Conservation (phyloP, 2,888 invertebrate genomes). For the Amiota minor region DNA sequence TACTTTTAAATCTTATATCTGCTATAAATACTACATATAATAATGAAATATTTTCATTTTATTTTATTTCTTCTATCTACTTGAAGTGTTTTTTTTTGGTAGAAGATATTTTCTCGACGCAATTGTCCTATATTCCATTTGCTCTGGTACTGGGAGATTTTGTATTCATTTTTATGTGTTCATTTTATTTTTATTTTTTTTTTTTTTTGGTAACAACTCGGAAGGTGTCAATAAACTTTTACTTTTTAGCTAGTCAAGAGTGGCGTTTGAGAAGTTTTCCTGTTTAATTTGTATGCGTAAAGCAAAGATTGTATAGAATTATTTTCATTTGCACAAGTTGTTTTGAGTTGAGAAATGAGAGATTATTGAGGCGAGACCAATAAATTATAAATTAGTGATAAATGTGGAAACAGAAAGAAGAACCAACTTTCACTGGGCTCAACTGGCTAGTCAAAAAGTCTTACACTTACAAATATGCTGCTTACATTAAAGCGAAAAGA, state of each 20-base stretch:
- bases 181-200: background rate
- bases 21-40: conserved; percentile 18
- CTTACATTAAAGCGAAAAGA: too few relatives aligned
- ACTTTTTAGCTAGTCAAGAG: background rate
- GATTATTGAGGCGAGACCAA: too few relatives aligned
- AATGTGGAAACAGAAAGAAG: too few relatives aligned
- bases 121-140: conserved; percentile 48
- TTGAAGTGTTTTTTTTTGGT: conserved; percentile 40
- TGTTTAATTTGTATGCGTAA: too few relatives aligned
- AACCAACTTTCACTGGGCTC: too few relatives aligned
- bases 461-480: too few relatives aligned
- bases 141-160: conserved; percentile 21
- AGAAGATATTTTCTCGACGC: conserved; percentile 36
- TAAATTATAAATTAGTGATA: too few relatives aligned
- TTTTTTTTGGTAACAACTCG: background rate
- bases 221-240: conserved; percentile 37
- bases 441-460: too few relatives aligned
- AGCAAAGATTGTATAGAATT: too few relatives aligned
- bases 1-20: conserved; percentile 30
- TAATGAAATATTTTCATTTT: conserved; percentile 35
- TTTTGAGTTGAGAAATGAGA: too few relatives aligned
- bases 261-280: background rate
- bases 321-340: too few relatives aligned
- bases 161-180: conserved; percentile 15
- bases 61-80: conserved; percentile 35